Percentiles rank a stretch among this genome's conserved stretches.
Conservation (phyloP, 2,888 invertebrate species). For the Apeira syringaria region DNA sequence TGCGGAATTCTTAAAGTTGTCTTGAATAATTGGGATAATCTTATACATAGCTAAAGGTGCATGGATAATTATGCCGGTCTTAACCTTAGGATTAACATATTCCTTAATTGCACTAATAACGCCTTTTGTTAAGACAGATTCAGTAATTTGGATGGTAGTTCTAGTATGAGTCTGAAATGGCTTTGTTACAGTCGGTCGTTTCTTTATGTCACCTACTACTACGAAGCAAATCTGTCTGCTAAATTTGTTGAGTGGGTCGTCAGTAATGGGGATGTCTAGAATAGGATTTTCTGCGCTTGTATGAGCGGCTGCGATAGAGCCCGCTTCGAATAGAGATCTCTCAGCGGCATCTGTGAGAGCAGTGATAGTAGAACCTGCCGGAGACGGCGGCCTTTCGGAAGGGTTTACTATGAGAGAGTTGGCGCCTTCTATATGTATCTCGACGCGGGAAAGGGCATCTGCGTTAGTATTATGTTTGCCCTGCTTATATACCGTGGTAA, state of each 20-base stretch:
- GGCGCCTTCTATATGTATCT: slow-evolving; percentile 26
- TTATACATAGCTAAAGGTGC: slow-evolving; percentile 25
- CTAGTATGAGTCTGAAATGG: slow-evolving; percentile 34
- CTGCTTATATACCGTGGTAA: too few species aligned
- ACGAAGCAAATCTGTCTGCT: slow-evolving; percentile 24
- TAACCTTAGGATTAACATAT: slow-evolving; percentile 34
- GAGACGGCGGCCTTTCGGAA: background rate
- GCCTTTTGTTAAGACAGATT: slow-evolving; percentile 30
- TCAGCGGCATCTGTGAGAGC: slow-evolving; percentile 16
- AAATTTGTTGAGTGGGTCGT: slow-evolving; percentile 32
- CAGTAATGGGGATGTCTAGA: slow-evolving; percentile 29
- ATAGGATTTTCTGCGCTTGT: slow-evolving; percentile 30
- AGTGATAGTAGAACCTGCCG: slow-evolving; percentile 15
- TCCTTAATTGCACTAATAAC: slow-evolving; percentile 32
- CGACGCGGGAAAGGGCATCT: slow-evolving; percentile 17
- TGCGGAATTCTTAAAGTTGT: slow-evolving; percentile 28
- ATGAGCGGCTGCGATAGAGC: slow-evolving; percentile 25
- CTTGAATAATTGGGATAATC: slow-evolving; percentile 31
- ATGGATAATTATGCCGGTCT: slow-evolving; percentile 29
- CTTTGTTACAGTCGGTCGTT: slow-evolving; percentile 22
- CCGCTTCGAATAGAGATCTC: too few species aligned
- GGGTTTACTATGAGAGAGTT: slow-evolving; percentile 29
- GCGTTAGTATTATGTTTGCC: too few species aligned
- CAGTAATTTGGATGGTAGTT: slow-evolving; percentile 27
- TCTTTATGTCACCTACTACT: slow-evolving; percentile 30